A percentile compares a stretch with the other conserved stretches of the same genome.
phyloP scores from a whole-genome alignment of 2,797 vertebrate species.

The Myripristis jacobus region DNA sequence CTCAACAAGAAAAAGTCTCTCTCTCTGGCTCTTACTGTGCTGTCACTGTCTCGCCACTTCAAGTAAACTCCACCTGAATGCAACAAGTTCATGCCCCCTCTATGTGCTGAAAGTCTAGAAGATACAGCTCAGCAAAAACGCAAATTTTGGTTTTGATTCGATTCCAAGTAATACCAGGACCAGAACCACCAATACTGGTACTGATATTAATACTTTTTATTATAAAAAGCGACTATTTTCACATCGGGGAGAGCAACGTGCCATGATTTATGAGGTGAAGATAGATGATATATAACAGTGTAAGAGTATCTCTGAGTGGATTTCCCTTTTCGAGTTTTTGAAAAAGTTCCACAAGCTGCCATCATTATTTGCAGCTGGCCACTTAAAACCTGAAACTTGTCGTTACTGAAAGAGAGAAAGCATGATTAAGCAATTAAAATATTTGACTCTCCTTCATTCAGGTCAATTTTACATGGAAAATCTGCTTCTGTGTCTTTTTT shows the following conservation, averaged over 20 bases:
- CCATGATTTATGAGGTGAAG: too few species aligned
- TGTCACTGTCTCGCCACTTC: slow-evolving; percentile 14
- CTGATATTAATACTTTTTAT: too few species aligned
- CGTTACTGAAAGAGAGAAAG: neutral
- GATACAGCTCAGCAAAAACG: too few species aligned
- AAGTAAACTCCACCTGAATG: slow-evolving; percentile 20
- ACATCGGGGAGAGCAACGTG: too few species aligned
- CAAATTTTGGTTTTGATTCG: too few species aligned
- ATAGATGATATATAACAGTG: neutral
- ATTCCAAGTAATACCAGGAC: too few species aligned
- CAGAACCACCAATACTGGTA: too few species aligned
- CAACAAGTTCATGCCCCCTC: slow-evolving; percentile 9
- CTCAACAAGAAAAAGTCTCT: neutral
- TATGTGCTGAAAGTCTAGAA: neutral
- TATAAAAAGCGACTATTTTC: too few species aligned
- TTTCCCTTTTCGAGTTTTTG: neutral
- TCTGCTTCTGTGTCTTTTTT: slow-evolving; percentile 8
- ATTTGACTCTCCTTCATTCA: neutral
- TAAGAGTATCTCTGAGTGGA: neutral
- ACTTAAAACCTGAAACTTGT: neutral
- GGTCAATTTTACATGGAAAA: neutral
- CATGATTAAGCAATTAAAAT: slow-evolving; percentile 31
- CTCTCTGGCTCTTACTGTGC: slow-evolving; percentile 1
- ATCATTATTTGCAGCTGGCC: neutral
- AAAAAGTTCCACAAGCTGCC: neutral